Conservation (phyloP, 2,797 vertebrate species). For the Tapirus indicus region DNA sequence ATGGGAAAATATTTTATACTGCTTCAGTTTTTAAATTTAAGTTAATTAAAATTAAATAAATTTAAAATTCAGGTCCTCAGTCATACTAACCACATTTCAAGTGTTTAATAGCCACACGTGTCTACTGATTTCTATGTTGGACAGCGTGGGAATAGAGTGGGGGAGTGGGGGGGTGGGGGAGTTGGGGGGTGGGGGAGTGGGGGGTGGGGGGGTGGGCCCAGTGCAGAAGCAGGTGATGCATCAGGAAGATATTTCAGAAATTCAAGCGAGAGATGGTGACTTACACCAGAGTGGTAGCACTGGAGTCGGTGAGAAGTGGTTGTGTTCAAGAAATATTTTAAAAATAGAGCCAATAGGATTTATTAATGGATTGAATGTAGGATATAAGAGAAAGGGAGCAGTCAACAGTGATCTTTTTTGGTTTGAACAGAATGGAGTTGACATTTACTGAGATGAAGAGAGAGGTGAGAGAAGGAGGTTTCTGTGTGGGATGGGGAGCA, state of each 20-base stretch:
- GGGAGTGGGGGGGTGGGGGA: neutral
- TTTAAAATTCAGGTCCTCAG: neutral
- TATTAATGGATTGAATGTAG: neutral
- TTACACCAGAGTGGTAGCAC: neutral
- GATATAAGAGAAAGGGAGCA: neutral
- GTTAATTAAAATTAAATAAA: neutral
- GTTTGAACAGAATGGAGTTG: neutral
- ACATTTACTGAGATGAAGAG: neutral
- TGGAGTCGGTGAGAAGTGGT: neutral
- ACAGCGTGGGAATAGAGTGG: neutral
- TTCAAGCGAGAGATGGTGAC: neutral
- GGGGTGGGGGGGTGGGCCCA: neutral
- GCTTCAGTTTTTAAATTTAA: slow-evolving; percentile 16
- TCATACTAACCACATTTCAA: neutral
- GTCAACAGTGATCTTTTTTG: neutral
- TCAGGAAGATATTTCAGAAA: neutral
- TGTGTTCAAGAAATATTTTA: neutral
- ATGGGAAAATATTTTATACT: neutral
- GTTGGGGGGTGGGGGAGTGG: too few relatives aligned
- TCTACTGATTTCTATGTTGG: neutral
- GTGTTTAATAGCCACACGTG: neutral
- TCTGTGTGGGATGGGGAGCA: neutral
- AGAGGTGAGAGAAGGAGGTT: neutral
- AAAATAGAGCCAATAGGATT: neutral
- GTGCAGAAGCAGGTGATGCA: neutral